Evolutionary conservation across 2,113 vertebrate genomes (phyloP).

Genomic region (Ifrita kowaldi): DNA sequence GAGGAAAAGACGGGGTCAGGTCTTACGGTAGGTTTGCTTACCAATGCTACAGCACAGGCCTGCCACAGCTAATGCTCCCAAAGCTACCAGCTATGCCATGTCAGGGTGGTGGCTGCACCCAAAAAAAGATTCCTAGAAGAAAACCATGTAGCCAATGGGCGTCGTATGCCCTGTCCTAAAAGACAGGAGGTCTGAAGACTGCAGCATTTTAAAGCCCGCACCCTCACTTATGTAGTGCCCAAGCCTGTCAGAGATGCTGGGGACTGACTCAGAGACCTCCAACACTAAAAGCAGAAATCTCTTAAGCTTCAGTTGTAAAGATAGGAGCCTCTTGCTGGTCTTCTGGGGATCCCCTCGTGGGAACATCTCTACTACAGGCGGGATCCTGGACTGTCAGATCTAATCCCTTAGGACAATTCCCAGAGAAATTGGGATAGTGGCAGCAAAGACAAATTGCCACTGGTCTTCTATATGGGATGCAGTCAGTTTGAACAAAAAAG

Average conservation of each 20-base stretch:
- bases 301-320: background rate
- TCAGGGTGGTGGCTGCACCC: background rate
- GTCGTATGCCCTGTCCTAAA: background rate
- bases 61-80: background rate
- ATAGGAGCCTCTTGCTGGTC: background rate
- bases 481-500: background rate
- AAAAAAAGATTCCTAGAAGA: background rate
- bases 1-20: rapidly evolving
- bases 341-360: background rate
- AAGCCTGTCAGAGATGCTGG: background rate
- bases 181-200: background rate
- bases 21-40: background rate
- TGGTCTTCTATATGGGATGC: background rate
- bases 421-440: background rate
- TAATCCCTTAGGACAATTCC: background rate
- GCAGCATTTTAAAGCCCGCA: background rate
- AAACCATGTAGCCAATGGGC: background rate
- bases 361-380: background rate
- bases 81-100: background rate
- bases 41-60: background rate
- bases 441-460: background rate
- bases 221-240: background rate
- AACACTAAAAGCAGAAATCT: rapidly evolving
- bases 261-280: background rate
- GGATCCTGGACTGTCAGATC: background rate